Conservation (phyloP, 2,113 vertebrate genomes). For the Scytalopus superciliaris region DNA sequence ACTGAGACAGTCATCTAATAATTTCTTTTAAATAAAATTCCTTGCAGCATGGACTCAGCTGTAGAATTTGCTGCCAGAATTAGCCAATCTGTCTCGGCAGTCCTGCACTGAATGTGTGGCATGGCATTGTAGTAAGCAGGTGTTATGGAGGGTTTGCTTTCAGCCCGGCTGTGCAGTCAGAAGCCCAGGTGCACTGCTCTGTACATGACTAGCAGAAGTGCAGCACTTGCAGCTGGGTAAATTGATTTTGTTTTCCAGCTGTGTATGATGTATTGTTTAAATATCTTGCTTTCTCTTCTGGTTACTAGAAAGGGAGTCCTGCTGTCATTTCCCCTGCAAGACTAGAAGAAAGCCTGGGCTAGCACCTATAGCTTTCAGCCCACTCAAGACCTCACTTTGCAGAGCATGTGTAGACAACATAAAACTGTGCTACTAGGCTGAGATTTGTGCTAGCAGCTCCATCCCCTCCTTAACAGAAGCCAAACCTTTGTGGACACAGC, state of each 20-base stretch:
- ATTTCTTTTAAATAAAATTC: neutral
- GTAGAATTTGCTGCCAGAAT: neutral
- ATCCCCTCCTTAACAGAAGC: neutral
- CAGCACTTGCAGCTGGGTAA: neutral
- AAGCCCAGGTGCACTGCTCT: neutral
- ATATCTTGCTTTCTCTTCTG: neutral
- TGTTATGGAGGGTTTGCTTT: fast-evolving
- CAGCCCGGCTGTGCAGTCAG: neutral
- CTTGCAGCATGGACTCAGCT: neutral
- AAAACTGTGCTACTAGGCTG: neutral
- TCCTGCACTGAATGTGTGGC: fast-evolving
- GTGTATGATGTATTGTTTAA: neutral
- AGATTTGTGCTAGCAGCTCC: neutral
- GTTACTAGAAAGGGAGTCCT: neutral
- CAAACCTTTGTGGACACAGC: neutral
- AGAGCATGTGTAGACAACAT: neutral
- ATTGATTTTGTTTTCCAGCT: neutral
- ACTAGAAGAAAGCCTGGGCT: neutral
- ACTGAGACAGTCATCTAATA: too few species aligned
- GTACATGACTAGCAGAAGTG: neutral
- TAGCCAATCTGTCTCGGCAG: neutral
- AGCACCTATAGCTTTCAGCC: neutral
- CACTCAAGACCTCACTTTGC: neutral
- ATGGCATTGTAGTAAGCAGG: fast-evolving
- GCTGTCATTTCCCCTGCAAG: neutral